Evolutionary conservation across 2,888 invertebrate species (phyloP).

Genomic region (Ophraella communa): DNA sequence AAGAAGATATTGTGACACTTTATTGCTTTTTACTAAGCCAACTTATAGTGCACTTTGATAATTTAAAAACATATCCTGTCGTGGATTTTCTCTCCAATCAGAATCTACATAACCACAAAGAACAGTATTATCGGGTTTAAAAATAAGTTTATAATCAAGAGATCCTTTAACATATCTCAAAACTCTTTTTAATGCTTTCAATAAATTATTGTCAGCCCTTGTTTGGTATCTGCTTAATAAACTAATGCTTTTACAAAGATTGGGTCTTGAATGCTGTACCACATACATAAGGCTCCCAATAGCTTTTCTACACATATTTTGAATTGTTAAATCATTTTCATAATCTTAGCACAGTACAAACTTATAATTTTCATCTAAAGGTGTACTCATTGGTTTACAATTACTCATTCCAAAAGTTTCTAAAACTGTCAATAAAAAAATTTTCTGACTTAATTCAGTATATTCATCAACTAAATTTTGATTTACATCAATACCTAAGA

Average conservation of each 20-base stretch:
- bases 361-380: background rate
- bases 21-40: too few relatives aligned
- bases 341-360: too few relatives aligned
- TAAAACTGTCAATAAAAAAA: background rate
- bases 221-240: background rate
- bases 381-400: background rate
- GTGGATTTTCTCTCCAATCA: too few relatives aligned
- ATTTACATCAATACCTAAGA: background rate
- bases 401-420: background rate
- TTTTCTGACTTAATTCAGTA: background rate
- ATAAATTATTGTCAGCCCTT: background rate
- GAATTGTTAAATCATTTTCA: too few relatives aligned
- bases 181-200: background rate
- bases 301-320: too few relatives aligned
- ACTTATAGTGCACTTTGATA: too few relatives aligned
- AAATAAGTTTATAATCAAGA: background rate
- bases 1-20: too few relatives aligned
- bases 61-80: too few relatives aligned
- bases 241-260: background rate
- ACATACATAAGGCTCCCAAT: too few relatives aligned
- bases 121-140: background rate
- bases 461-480: background rate
- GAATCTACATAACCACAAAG: background rate
- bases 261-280: background rate
- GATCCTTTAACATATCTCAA: background rate